Percentiles rank a stretch among this genome's conserved stretches.
phyloP scores from a whole-genome alignment of 2,113 vertebrate species.

The Stegastes partitus region DNA sequence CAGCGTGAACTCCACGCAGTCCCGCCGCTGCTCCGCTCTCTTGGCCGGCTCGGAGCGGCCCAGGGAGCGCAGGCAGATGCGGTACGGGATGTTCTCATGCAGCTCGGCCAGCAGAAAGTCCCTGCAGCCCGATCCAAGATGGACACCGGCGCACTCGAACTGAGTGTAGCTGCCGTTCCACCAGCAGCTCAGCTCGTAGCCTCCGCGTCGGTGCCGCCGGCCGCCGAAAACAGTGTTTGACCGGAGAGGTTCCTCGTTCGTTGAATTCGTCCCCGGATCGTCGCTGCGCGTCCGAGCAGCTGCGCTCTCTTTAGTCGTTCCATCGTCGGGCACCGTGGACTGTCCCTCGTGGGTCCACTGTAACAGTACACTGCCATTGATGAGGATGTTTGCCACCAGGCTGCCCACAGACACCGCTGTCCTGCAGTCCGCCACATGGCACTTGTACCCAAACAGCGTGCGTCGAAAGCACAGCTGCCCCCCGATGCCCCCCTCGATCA shows the following conservation, averaged over 20 bases:
- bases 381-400: slow-evolving; percentile 90
- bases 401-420: slow-evolving; percentile 82
- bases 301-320: not conserved
- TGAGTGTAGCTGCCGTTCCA: slow-evolving; percentile 96
- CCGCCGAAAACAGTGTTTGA: slow-evolving; percentile 28
- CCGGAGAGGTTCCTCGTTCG: slow-evolving; percentile 9
- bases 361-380: slow-evolving; percentile 92
- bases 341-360: slow-evolving; percentile 86
- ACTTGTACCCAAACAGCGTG: slow-evolving; percentile 86
- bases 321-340: not conserved
- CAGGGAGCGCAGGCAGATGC: slow-evolving; percentile 90
- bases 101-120: slow-evolving; percentile 92
- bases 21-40: slow-evolving; percentile 63
- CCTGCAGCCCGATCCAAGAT: slow-evolving; percentile 90
- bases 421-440: slow-evolving; percentile 84
- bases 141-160: slow-evolving; percentile 92
- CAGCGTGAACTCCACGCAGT: slow-evolving; percentile 93
- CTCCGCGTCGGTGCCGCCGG: slow-evolving; percentile 74
- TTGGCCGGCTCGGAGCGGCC: slow-evolving; percentile 38
- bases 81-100: slow-evolving; percentile 93
- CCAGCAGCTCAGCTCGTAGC: slow-evolving; percentile 92
- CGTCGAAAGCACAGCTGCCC: slow-evolving; percentile 90
- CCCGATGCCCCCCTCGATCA: slow-evolving; percentile 76
- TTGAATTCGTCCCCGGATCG: slow-evolving; percentile 22
- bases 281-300: slow-evolving; percentile 3